phyloP scores from a whole-genome alignment of 2,888 invertebrate species.

The Morpho helenor region DNA sequence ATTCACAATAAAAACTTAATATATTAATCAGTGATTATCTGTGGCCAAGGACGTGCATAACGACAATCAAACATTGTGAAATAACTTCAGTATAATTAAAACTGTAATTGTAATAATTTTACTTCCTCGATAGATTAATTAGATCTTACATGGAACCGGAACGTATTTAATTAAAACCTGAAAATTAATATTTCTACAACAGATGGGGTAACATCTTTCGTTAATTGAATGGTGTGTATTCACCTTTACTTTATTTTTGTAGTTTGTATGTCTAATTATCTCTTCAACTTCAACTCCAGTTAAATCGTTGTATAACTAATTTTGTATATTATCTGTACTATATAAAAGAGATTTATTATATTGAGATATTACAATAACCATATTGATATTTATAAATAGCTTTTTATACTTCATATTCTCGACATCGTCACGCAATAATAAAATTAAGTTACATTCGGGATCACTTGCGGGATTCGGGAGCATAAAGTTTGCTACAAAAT shows the following conservation, averaged over 20 bases:
- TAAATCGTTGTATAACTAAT: neutral
- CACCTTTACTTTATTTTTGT: slow-evolving; percentile 30
- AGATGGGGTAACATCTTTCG: slow-evolving; percentile 52
- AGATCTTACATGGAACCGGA: slow-evolving; percentile 67
- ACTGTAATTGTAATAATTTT: slow-evolving; percentile 67
- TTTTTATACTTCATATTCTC: too few relatives aligned
- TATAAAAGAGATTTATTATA: too few relatives aligned
- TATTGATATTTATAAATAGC: too few relatives aligned
- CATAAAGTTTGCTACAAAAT: too few relatives aligned
- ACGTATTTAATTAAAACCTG: slow-evolving; percentile 60
- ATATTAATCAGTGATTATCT: slow-evolving; percentile 39
- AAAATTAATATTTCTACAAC: slow-evolving; percentile 54
- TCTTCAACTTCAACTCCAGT: neutral
- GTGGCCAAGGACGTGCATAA: slow-evolving; percentile 37
- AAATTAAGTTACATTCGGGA: too few relatives aligned
- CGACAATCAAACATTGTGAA: slow-evolving; percentile 36
- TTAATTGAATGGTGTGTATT: slow-evolving; percentile 66
- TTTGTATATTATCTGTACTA: neutral
- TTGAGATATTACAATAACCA: too few relatives aligned
- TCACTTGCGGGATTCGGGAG: too few relatives aligned
- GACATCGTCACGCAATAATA: too few relatives aligned
- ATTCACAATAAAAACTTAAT: slow-evolving; percentile 13
- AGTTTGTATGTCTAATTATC: slow-evolving; percentile 4
- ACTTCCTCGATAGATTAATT: slow-evolving; percentile 67
- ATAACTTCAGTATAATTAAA: slow-evolving; percentile 63